A percentile compares a stretch with the other conserved stretches of the same genome.
Conservation (phyloP, 2,113 vertebrate genomes). For the Asarcornis scutulata region DNA sequence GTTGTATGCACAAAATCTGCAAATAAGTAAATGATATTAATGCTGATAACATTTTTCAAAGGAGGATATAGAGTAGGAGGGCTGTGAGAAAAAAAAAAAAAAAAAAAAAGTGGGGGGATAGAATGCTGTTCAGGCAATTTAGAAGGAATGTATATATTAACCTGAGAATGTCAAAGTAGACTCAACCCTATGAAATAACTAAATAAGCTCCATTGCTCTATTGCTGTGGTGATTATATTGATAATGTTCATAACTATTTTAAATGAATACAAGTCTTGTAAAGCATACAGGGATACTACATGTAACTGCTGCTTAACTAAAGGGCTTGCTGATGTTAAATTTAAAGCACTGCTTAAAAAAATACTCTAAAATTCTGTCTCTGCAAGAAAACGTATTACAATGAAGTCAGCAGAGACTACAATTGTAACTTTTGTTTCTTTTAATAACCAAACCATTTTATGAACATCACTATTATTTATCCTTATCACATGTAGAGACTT, state of each 20-base stretch:
- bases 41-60: neutral
- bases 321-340: neutral
- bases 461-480: neutral
- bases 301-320: neutral
- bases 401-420: neutral
- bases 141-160: neutral
- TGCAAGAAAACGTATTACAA: neutral
- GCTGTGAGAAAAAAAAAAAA: neutral
- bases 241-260: neutral
- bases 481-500: neutral
- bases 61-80: neutral
- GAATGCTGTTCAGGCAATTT: neutral
- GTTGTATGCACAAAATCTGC: neutral
- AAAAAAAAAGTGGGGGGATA: neutral
- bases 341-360: neutral
- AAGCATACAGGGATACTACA: neutral
- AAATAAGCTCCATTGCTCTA: neutral
- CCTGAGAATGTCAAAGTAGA: neutral
- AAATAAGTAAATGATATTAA: neutral
- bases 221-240: neutral
- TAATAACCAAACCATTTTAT: neutral
- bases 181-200: neutral
- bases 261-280: neutral
- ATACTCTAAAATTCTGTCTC: neutral
- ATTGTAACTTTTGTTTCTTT: neutral